Evolutionary conservation across 2,113 vertebrate genomes (phyloP).

Genomic region (Esox niger): DNA sequence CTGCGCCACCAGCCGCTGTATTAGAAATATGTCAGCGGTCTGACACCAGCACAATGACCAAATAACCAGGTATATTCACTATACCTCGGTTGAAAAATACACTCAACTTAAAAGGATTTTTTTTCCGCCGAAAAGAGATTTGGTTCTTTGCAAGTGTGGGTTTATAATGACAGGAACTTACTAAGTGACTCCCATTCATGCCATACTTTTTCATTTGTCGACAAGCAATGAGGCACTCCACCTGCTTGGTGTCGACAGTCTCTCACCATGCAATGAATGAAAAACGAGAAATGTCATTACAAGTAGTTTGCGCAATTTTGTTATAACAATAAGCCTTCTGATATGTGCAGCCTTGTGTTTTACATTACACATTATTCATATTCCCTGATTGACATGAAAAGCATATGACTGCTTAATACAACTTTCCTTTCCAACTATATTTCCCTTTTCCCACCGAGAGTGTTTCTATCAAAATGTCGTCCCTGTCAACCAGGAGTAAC

Average conservation of each 20-base stretch:
- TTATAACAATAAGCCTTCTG: background rate
- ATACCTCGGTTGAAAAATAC: background rate
- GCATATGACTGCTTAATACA: conserved; percentile 23
- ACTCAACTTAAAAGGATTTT: background rate
- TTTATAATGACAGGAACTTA: conserved; percentile 8
- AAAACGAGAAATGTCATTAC: conserved; percentile 23
- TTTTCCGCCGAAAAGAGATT: background rate
- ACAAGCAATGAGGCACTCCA: background rate
- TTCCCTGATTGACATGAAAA: conserved; percentile 10
- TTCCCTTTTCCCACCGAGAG: conserved; percentile 13
- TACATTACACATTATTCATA: background rate
- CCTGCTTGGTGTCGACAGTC: too few species aligned
- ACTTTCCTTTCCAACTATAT: background rate
- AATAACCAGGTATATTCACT: conserved; percentile 74
- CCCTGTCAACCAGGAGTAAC: conserved; percentile 59
- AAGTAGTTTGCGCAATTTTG: conserved; percentile 4
- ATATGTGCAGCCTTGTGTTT: too few species aligned
- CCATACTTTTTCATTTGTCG: background rate
- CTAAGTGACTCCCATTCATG: conserved; percentile 4
- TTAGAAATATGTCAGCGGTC: conserved; percentile 83
- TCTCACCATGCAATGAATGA: conserved; percentile 70
- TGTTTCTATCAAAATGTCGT: conserved; percentile 41
- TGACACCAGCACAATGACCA: conserved; percentile 84
- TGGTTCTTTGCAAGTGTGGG: background rate
- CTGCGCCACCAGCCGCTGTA: conserved; percentile 82